Evolutionary conservation across 2,888 invertebrate species (phyloP), one percentile per base, ranked within the genome.

Genomic region (Andrena trimmerana): DNA sequence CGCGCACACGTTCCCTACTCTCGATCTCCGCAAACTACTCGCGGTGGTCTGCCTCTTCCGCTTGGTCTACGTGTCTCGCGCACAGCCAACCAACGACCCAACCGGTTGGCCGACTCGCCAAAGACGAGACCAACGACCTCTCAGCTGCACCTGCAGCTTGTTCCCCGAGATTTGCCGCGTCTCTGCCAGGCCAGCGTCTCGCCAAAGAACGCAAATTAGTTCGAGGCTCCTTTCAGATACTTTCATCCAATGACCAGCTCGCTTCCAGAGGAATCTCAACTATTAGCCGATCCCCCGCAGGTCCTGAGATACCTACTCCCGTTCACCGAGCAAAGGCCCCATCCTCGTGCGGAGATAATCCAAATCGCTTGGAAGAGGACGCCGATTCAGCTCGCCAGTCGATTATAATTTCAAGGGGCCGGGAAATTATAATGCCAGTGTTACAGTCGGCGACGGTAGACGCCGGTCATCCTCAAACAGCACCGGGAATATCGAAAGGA

Each of bases 31-130:
- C 86, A 78, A 86, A 84, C 83, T 83, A 83, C 81, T 79, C 83
- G 82, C 83, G 82, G 82, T 81, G 84, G 77, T 83, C 83, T 83
- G 81, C 74, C 81, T 74, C 89, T 89, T 89, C 86, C 87, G 81
- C 76, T 27, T 75, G 65, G 74, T 81, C 73, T 84, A 80, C 86
- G 82, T 86, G 87, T 84, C 83, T 78, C 78, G 85, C 54, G 84
- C 83, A 42, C 42, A 86, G 86, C 81, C 78, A 66, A 81, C 76
- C 76, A 57, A 67, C 52, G n/a, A 31, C 13, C 54, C 57, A 59
- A 59, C 68, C 68, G 36, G 69, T 67, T 52, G 73, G 52, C 68
- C 59, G 76, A 80, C 59, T 86, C 74, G 69, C 82, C 69, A 76
- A 78, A 66, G 62, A 76, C 59, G 36, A 52, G 60, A 75, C 62